phyloP scores from a whole-genome alignment of 30 jellyfish, hydroid and myxozoan species.

The Hydra vulgaris region DNA sequence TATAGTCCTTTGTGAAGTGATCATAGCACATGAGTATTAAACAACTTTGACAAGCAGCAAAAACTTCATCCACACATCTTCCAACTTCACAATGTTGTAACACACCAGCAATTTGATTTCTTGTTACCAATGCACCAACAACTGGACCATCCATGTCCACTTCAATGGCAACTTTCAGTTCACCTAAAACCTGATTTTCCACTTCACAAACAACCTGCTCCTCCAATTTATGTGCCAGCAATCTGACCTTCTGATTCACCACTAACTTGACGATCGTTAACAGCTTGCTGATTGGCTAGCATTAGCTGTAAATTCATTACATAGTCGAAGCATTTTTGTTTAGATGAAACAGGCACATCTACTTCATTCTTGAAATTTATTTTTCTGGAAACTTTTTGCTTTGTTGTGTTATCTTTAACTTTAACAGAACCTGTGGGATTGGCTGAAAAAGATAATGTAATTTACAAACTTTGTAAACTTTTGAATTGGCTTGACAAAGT shows the following conservation, averaged over 20 bases:
- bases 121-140: not conserved
- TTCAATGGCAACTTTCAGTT: not conserved
- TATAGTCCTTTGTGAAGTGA: not conserved
- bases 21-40: not conserved
- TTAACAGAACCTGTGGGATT: not conserved
- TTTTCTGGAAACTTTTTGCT: not conserved
- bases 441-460: not conserved
- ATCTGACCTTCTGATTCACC: not conserved
- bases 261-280: not conserved
- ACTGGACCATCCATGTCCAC: not conserved
- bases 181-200: not conserved
- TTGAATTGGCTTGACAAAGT: not conserved
- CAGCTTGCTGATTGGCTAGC: not conserved
- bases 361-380: not conserved
- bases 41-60: not conserved
- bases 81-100: not conserved
- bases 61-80: not conserved
- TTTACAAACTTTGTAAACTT: not conserved
- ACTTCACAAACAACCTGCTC: not conserved
- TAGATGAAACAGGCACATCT: not conserved
- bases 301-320: not conserved
- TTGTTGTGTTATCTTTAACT: not conserved
- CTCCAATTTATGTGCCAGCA: not conserved
- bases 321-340: not conserved
- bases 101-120: not conserved